These are phyloP conservation scores for Drosophila eohydei DNA, from an alignment of 2,888 invertebrate genomes.

Conservation along the genomic window DNA sequence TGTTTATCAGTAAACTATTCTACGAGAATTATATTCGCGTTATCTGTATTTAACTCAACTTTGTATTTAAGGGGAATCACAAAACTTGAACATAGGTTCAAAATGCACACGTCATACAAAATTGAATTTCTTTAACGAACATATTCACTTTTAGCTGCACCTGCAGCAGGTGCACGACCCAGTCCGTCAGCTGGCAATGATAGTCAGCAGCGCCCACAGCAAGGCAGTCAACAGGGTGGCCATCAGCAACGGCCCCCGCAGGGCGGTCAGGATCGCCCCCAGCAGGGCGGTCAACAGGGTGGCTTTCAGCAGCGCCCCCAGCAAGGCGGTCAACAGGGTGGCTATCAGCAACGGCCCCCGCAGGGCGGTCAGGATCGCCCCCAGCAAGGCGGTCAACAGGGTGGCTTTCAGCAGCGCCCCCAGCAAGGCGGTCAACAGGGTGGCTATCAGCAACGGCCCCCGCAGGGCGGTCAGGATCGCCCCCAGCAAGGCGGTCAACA, in stretches of 20 bases:
- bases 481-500: background rate
- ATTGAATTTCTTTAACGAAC: conserved; percentile 1
- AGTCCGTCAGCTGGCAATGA: background rate
- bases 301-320: conserved; percentile 10
- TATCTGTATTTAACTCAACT: background rate
- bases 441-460: conserved; percentile 14
- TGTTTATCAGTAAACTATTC: background rate
- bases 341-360: conserved; percentile 7
- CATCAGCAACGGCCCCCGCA: conserved; percentile 6
- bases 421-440: background rate
- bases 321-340: conserved; percentile 4
- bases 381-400: background rate
- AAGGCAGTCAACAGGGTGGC: background rate
- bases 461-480: conserved; percentile 4
- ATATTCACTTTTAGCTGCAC: background rate
- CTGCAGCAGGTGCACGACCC: background rate
- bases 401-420: conserved; percentile 9
- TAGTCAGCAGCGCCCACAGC: background rate
- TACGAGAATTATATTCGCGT: background rate
- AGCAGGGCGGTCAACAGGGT: background rate
- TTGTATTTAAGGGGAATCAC: conserved; percentile 1
- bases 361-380: background rate
- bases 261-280: background rate
- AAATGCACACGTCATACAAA: background rate
- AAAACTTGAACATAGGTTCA: background rate